Base-by-base conservation (phyloP, 1,140 invertebrate species). In the Streblospio benedicti region DNA sequence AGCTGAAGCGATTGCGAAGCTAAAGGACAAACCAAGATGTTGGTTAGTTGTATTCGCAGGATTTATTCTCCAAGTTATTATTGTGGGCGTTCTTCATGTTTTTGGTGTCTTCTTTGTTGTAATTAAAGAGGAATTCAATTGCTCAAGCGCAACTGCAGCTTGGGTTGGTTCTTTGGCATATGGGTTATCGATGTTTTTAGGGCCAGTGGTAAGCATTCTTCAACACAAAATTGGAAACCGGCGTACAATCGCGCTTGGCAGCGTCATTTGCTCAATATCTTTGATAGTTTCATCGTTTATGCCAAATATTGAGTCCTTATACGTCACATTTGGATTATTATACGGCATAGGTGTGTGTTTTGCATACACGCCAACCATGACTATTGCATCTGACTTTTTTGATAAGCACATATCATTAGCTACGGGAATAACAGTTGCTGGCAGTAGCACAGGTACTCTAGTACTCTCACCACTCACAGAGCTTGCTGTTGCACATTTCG, bases 71-170 rank as follows among this genome's bases (percentile, higher is more conserved):
- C 68, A 71, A 52, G 63, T 72, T 25, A 51, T 72, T 9, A 68
- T 71, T 45, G 54, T 67, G 5, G 68, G 70, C n/a, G 50, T 72
- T 20, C 47, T 71, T 16, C 65, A 71, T 61, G 67, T 55, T 16
- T 72, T 68, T 54, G 70, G 70, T 18, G 62, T 70, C 2, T 71
- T 72, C 57, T 71, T 69, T 63, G 65, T 71, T 12, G 65, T 62
- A 43, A 69, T 72, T 57, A 49, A 65, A 2, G 52, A 64, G 38
- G 67, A 67, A 25, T 71, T 71, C 44, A 56, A 64, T 35, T 43
- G 65, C 20, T 56, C 67, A 33, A 71, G 69, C 59, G 65, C 61
- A 50, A 43, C 58, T 25, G 57, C 68, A 71, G 72, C 70, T 41
- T 71, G 69, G 69, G 43, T 74, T 44, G 71, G 70, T 9, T 71